Base-by-base conservation (phyloP, 1,140 invertebrate genomes). In the Aphelenchoides fujianensis region DNA sequence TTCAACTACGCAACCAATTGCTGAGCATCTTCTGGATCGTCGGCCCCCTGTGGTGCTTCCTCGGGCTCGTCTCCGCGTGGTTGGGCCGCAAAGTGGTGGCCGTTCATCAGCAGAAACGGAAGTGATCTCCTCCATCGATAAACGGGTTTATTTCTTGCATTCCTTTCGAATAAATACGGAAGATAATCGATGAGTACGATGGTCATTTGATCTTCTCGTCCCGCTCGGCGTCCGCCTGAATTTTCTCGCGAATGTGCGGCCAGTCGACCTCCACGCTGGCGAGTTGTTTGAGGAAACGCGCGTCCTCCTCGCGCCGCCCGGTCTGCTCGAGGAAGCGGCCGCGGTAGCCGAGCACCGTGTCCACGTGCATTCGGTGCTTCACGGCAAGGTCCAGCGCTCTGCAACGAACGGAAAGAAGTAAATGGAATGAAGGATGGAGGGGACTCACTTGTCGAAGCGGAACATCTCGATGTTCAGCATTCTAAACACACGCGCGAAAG, bases 361-460 rank as follows among this genome's bases (percentile, higher is more conserved):
- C 91, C 3, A 93, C 82, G 77, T 92, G 89, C 16, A 88, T 89
- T 76, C 91, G 90, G 84, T 93, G 89, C 78, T 92, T 92, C 1
- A 91, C 85, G 0, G 92, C 91, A 41, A 95, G 86, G 76, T 95
- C 92, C 30, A 95, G 85, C 0, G 93, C 92, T 81, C 91, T 91
- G 74, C n/a, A n/a, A n/a, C n/a, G n/a, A n/a, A n/a, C n/a, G n/a
- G n/a, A n/a, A n/a, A n/a, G n/a, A n/a, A n/a, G n/a, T n/a, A n/a
- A n/a, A n/a, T n/a, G n/a, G n/a, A n/a, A n/a, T n/a, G n/a, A n/a
- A n/a, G n/a, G n/a, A n/a, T n/a, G n/a, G n/a, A n/a, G n/a, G n/a
- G n/a, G n/a, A n/a, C n/a, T 74, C 86, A 91, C 88, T 91, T 89
- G 67, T 90, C 90, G 92, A 92, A 95, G 79, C 92, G 90, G 84